Evolutionary conservation across 2,113 vertebrate genomes (phyloP), one percentile per base, ranked within the genome.

Genomic region (Balaenoptera acutorostrata): DNA sequence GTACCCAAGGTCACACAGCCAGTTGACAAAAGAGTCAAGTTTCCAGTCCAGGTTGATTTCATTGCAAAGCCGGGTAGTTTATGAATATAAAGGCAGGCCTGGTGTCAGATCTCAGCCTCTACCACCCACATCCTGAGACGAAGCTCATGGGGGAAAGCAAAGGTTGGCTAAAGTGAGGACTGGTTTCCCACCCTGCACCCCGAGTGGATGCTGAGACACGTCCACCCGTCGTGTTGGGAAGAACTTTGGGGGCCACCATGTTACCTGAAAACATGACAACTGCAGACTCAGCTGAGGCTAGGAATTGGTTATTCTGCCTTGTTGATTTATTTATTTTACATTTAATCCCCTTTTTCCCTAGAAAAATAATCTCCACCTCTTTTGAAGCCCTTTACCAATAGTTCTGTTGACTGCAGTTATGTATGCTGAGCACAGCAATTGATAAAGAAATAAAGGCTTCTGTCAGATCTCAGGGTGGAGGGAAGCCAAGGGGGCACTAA

Each of bases 321-420:
- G 82, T 66, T 64, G 68, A 29, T 69, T 90, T 96, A 82, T 92
- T 93, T 98, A 98, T 97, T 96, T 93, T 97, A 92, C 95, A 71
- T 93, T 98, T 95, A 81, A 97, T 86, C 95, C 89, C 95, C 61
- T 20, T 93, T 41, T 75, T 71, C 84, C 77, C 36, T 97, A 21
- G 8, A 88, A 97, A 98, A 90, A 36, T 78, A 80, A 98, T 87
- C 97, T 95, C 83, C 33, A 86, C 44, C 88, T 96, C 85, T 94
- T 97, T 88, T n/a, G 90, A 97, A 97, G 82, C 88, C 59, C 90
- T 84, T 93, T 98, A 90, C 96, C 95, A 88, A 63, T 96, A 96
- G 92, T 98, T 98, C 94, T 94, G 92, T 97, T 97, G 94, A 97
- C 96, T 94, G 36, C 96, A 96, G 98, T 87, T 96, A 97, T 61